phyloP scores from a whole-genome alignment of 2,113 vertebrate species.

The Galemys pyrenaicus region DNA sequence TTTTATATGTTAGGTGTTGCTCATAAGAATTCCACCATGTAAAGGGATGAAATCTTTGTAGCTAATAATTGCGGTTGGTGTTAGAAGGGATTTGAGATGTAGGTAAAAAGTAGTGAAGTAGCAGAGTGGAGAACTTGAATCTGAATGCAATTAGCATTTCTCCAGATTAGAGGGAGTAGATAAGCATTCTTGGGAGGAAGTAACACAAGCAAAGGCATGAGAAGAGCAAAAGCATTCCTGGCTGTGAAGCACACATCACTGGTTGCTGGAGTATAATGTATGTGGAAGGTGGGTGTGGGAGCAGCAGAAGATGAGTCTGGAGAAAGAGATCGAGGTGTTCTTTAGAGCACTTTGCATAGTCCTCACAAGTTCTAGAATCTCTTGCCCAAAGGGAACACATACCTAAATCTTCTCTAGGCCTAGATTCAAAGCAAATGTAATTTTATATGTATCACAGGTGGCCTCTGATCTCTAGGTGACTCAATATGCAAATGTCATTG shows the following conservation, averaged over 20 bases:
- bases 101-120: rapidly evolving
- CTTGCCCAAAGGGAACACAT: background rate
- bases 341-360: background rate
- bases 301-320: background rate
- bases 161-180: background rate
- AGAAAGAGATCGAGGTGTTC: background rate
- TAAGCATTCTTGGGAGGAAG: background rate
- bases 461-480: background rate
- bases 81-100: background rate
- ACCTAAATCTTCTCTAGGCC: rapidly evolving
- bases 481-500: background rate
- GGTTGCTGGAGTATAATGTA: background rate
- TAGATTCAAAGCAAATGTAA: rapidly evolving
- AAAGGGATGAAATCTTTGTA: background rate
- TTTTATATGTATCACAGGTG: rapidly evolving
- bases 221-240: too few species aligned
- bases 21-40: background rate
- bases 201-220: background rate
- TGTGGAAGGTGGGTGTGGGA: background rate
- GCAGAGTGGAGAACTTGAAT: background rate
- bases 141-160: background rate
- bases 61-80: background rate
- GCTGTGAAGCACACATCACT: background rate
- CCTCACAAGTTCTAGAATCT: background rate
- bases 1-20: background rate